phyloP scores from a whole-genome alignment of 2,113 vertebrate genomes.

The Trinectes maculatus region DNA sequence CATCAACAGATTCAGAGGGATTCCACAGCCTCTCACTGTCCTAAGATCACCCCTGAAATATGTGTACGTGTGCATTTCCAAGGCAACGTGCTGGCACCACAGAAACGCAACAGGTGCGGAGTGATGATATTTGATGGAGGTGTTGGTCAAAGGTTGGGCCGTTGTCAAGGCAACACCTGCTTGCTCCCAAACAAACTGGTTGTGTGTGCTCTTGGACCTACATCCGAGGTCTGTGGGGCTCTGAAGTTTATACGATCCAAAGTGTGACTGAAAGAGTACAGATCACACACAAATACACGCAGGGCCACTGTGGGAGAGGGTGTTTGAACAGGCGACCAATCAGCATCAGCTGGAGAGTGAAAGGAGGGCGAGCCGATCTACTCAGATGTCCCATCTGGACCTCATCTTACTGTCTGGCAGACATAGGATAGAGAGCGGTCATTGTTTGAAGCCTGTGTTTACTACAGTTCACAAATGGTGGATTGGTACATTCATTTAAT shows the following conservation, averaged over 20 bases:
- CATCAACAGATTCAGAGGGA: slow-evolving; percentile 66
- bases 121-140: slow-evolving; percentile 50
- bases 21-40: slow-evolving; percentile 61
- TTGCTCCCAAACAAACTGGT: slow-evolving; percentile 63
- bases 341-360: slow-evolving; percentile 33
- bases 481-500: too few species aligned
- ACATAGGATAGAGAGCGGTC: not conserved
- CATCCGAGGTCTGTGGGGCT: slow-evolving; percentile 35
- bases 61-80: slow-evolving; percentile 56
- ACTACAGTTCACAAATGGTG: not conserved
- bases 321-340: slow-evolving; percentile 23
- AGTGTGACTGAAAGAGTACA: slow-evolving; percentile 16
- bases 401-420: slow-evolving; percentile 15
- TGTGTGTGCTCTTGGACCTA: slow-evolving; percentile 52
- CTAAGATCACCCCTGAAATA: slow-evolving; percentile 47
- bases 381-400: slow-evolving; percentile 50
- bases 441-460: not conserved
- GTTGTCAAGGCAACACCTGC: slow-evolving; percentile 69
- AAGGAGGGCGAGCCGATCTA: slow-evolving; percentile 41
- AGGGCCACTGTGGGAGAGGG: too few species aligned
- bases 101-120: slow-evolving; percentile 71
- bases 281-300: slow-evolving; percentile 8
- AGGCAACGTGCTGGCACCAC: slow-evolving; percentile 57
- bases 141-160: slow-evolving; percentile 61
- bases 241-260: slow-evolving; percentile 5